Evolutionary conservation across 2,797 vertebrate genomes (phyloP).

Genomic region (Acropternis orthonyx): DNA sequence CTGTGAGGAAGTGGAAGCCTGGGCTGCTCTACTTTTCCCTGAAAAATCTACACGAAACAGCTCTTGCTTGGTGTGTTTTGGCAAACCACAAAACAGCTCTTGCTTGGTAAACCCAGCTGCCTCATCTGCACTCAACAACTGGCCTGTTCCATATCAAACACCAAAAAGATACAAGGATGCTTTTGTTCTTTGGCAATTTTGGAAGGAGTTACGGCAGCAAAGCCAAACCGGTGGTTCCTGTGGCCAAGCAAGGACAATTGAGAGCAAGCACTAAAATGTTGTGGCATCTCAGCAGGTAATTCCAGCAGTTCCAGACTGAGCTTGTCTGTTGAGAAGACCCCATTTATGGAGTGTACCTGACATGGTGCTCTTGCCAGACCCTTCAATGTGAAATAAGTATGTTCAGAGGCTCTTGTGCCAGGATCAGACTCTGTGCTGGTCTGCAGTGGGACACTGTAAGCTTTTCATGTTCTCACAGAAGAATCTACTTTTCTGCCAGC

Average conservation of each 20-base stretch:
- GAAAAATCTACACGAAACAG: neutral
- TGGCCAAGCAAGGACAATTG: neutral
- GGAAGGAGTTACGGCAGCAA: neutral
- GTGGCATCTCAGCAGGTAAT: neutral
- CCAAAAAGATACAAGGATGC: neutral
- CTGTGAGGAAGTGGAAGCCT: neutral
- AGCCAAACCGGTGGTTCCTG: neutral
- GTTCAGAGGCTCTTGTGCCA: neutral
- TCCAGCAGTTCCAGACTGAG: neutral
- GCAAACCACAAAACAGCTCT: neutral
- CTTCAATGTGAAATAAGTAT: accelerated
- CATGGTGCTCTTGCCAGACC: neutral
- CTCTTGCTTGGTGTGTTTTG: too few relatives aligned
- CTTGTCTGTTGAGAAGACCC: neutral
- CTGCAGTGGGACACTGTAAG: neutral
- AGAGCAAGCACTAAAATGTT: neutral
- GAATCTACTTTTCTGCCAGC: neutral
- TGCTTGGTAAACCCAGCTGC: neutral
- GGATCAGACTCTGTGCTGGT: neutral
- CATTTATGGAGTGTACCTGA: neutral
- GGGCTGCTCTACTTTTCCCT: neutral
- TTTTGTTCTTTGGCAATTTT: neutral
- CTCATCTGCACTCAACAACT: neutral
- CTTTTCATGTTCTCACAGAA: neutral
- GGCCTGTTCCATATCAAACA: neutral